These are phyloP conservation scores for Microcebus ravelobensis DNA, from an alignment of 2,113 vertebrate genomes.

Conservation along the genomic window DNA sequence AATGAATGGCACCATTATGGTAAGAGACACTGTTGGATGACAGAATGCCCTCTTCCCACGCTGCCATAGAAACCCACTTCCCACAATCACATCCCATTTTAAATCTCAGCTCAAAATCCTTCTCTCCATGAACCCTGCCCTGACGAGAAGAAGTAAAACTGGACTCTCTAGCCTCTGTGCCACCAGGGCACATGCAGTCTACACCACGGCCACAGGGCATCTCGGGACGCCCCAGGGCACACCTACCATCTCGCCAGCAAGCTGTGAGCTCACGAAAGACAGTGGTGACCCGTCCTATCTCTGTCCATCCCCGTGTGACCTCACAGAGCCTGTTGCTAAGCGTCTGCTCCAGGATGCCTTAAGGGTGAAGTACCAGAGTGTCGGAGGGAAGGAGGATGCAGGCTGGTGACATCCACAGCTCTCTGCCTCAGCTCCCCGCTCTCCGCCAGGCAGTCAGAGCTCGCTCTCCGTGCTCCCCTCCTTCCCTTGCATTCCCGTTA, in stretches of 20 bases:
- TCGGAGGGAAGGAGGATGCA: not conserved
- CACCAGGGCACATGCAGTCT: fast-evolving
- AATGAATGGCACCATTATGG: fast-evolving
- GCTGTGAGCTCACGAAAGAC: not conserved
- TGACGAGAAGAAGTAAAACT: not conserved
- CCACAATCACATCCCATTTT: not conserved
- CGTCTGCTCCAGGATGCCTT: not conserved
- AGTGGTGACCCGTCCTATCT: not conserved
- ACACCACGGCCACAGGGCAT: fast-evolving
- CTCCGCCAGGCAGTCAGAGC: fast-evolving
- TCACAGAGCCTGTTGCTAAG: not conserved
- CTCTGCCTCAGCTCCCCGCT: not conserved
- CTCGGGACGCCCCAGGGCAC: not conserved
- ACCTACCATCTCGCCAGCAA: not conserved
- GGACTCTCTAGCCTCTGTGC: not conserved
- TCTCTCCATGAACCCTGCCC: not conserved
- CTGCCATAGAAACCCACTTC: not conserved
- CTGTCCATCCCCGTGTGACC: not conserved
- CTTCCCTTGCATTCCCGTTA: not conserved
- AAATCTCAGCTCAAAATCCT: not conserved
- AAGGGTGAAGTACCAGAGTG: no score
- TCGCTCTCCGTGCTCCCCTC: fast-evolving
- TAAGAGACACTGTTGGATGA: not conserved
- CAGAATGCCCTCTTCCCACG: not conserved
- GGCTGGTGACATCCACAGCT: fast-evolving